Conservation (phyloP, 2,797 vertebrate species). For the Centropyge bicolor region DNA sequence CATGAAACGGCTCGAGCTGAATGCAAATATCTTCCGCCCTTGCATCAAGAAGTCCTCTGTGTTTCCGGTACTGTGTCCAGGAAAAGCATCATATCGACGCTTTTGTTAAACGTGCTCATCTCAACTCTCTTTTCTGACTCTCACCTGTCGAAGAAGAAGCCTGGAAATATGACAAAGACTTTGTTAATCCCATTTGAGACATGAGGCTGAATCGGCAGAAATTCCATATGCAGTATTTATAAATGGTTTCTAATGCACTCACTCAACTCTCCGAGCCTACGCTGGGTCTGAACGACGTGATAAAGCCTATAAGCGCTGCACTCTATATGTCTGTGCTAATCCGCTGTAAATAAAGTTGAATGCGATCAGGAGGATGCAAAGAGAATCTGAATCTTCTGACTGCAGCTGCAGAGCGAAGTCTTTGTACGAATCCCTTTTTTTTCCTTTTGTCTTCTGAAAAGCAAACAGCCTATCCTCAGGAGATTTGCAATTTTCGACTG, state of each 20-base stretch:
- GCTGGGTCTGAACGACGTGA: constrained; percentile 28
- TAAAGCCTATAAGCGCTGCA: constrained; percentile 27
- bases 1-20: constrained; percentile 10
- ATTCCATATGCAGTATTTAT: constrained; percentile 35
- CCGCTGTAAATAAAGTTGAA: constrained; percentile 46
- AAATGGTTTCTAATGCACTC: constrained; percentile 22
- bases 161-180: constrained; percentile 38
- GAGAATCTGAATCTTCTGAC: constrained; percentile 26
- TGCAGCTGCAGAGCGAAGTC: constrained; percentile 20
- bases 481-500: constrained; percentile 35
- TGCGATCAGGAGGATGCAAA: constrained; percentile 15
- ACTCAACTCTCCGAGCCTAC: constrained; percentile 8
- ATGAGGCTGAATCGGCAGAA: constrained; percentile 45
- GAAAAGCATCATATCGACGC: constrained; percentile 9
- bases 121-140: constrained; percentile 5
- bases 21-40: constrained; percentile 36
- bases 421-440: constrained; percentile 13
- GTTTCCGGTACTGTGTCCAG: not conserved
- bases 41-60: constrained; percentile 25
- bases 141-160: constrained; percentile 28
- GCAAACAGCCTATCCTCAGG: constrained; percentile 21
- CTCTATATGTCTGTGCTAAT: constrained; percentile 36
- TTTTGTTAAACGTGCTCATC: constrained; percentile 15
- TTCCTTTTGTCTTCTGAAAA: constrained; percentile 28
- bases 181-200: constrained; percentile 34